phyloP scores from a whole-genome alignment of 92 coral and sea anemone species.

The Phenganax marumi region DNA sequence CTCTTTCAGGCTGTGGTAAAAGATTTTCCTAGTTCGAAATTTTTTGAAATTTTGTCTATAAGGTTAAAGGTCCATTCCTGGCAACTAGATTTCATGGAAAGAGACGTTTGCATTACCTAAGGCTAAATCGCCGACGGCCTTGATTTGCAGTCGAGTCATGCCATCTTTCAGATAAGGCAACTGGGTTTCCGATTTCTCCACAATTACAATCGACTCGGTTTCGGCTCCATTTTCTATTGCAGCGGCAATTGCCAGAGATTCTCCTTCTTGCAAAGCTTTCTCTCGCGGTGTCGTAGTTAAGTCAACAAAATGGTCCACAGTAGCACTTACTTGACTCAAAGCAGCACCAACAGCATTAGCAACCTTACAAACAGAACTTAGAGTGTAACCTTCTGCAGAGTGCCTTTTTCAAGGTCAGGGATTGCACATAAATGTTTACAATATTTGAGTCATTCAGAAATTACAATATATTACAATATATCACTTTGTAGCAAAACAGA shows the following conservation, averaged over 20 bases:
- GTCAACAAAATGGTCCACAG: conserved; percentile 67
- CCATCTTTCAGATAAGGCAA: conserved; percentile 78
- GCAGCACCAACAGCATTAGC: conserved; percentile 98
- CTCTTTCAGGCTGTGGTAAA: no score
- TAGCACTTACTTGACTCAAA: conserved; percentile 86
- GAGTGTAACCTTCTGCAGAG: background rate
- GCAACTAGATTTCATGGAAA: no score
- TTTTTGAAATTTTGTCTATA: no score
- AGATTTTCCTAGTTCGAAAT: no score
- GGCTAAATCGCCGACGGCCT: conserved; percentile 77
- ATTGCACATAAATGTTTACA: no score
- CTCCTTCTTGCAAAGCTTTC: conserved; percentile 57
- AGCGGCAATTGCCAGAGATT: conserved; percentile 50
- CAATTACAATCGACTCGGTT: conserved; percentile 58
- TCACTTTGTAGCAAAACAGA: no score
- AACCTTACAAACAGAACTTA: conserved; percentile 44
- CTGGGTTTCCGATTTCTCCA: conserved; percentile 64
- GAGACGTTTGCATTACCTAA: conserved; percentile 21
- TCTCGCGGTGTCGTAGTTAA: conserved; percentile 63
- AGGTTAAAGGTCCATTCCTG: no score
- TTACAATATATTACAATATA: no score
- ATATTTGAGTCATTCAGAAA: no score
- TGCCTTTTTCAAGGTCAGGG: background rate
- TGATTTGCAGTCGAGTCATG: conserved; percentile 68
- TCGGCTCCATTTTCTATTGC: conserved; percentile 77